Conservation (phyloP, 2,888 invertebrate genomes). For the Leuctra nigra region DNA sequence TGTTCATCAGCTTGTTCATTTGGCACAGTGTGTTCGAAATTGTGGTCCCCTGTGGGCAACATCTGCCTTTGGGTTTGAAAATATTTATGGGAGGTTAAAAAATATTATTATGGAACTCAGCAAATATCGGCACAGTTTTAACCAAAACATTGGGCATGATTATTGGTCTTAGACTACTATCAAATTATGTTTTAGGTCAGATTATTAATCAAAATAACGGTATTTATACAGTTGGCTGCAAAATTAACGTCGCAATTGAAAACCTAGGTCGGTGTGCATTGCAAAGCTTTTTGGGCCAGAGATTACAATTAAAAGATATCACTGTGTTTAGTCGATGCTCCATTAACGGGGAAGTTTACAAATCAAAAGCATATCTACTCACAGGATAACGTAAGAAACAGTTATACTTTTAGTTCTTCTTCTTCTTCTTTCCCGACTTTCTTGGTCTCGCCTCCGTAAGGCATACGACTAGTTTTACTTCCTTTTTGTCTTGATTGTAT, state of each 20-base stretch:
- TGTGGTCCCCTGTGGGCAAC: slow-evolving; percentile 32
- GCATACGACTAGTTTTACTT: no score
- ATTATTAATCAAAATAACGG: not conserved
- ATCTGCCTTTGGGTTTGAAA: slow-evolving; percentile 31
- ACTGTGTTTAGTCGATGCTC: not conserved
- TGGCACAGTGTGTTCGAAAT: slow-evolving; percentile 27
- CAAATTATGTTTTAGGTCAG: no score
- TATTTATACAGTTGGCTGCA: not conserved
- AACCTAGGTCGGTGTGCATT: not conserved
- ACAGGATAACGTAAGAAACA: no score
- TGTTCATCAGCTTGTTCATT: slow-evolving; percentile 30
- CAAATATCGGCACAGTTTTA: no score
- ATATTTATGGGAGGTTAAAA: slow-evolving; percentile 29
- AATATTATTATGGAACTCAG: no score
- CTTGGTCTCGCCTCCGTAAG: no score
- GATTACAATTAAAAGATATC: not conserved
- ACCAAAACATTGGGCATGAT: no score
- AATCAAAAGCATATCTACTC: no score
- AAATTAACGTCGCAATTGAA: not conserved
- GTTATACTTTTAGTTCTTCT: no score
- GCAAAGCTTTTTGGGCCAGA: not conserved
- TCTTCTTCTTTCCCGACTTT: no score
- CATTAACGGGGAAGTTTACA: not conserved
- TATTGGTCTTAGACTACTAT: no score
- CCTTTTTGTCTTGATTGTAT: no score